Percentiles rank a stretch among this genome's conserved stretches.
phyloP scores from a whole-genome alignment of 2,888 invertebrate genomes.

The Watsonalla cultraria region DNA sequence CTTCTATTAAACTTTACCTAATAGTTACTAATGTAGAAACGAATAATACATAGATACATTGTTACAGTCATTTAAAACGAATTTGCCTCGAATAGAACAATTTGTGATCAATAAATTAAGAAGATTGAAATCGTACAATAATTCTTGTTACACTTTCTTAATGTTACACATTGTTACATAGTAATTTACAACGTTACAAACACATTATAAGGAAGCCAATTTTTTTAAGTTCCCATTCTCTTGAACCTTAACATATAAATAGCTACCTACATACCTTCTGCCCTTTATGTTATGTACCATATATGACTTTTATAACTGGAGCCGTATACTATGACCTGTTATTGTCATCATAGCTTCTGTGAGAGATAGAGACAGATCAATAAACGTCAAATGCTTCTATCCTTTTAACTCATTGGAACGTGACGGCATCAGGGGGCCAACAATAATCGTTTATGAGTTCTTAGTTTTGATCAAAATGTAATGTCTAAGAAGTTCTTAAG shows the following conservation, averaged over 20 bases:
- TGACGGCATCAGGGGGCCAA: no score
- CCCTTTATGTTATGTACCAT: slow-evolving; percentile 28
- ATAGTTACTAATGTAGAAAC: slow-evolving; percentile 27
- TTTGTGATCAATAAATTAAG: slow-evolving; percentile 65
- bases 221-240: slow-evolving; percentile 63
- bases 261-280: slow-evolving; percentile 19
- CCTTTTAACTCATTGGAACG: no score
- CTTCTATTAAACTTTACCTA: slow-evolving; percentile 29
- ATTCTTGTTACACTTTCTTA: slow-evolving; percentile 70
- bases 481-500: no score
- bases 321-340: no score
- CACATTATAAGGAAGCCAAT: slow-evolving; percentile 54
- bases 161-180: slow-evolving; percentile 71
- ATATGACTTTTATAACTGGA: slow-evolving; percentile 6
- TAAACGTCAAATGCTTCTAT: no score
- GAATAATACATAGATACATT: slow-evolving; percentile 37
- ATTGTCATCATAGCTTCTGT: no score
- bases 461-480: no score
- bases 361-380: no score
- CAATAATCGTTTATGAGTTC: no score
- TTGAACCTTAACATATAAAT: slow-evolving; percentile 23
- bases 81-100: slow-evolving; percentile 52
- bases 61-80: slow-evolving; percentile 47
- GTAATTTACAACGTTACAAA: slow-evolving; percentile 50
- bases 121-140: slow-evolving; percentile 76